Evolutionary conservation across 35 echinoderm and acorn worm genomes (phyloP).

Genomic region (Nesometra sesokonis): DNA sequence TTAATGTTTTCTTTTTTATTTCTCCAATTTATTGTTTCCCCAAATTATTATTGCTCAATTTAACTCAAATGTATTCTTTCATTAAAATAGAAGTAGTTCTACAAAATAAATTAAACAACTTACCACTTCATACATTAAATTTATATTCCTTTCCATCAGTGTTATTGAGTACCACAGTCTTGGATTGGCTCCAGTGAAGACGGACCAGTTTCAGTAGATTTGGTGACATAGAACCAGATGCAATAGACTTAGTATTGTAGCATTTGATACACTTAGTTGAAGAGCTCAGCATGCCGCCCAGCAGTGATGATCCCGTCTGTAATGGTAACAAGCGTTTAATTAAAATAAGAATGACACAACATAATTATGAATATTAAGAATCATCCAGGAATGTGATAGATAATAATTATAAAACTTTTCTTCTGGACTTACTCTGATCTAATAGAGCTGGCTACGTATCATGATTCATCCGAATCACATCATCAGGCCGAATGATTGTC

Average conservation of each 20-base stretch:
- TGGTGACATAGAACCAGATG: constrained; percentile 17
- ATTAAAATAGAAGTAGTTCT: background rate
- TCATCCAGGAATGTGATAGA: too few species aligned
- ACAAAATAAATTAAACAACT: background rate
- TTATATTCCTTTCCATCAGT: constrained; percentile 66
- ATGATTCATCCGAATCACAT: too few species aligned
- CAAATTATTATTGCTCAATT: too few species aligned
- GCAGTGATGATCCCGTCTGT: constrained; percentile 80
- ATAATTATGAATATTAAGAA: too few species aligned
- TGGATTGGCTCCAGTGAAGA: constrained; percentile 67
- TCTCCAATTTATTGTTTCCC: too few species aligned
- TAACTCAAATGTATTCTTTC: background rate
- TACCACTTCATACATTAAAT: constrained; percentile 28
- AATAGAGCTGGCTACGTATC: too few species aligned
- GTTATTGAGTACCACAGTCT: constrained; percentile 65
- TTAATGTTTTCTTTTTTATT: too few species aligned
- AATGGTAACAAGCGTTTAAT: background rate
- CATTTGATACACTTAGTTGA: constrained; percentile 84
- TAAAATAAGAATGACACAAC: too few species aligned
- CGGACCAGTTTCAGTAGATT: constrained; percentile 74
- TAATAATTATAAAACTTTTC: too few species aligned
- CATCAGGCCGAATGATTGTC: too few species aligned
- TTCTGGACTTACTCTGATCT: too few species aligned
- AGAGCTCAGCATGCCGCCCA: constrained; percentile 88
- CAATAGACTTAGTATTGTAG: constrained; percentile 62